A percentile compares a stretch with the other conserved stretches of the same genome.
Conservation (phyloP, 2,113 vertebrate genomes). For the Psophia crepitans region DNA sequence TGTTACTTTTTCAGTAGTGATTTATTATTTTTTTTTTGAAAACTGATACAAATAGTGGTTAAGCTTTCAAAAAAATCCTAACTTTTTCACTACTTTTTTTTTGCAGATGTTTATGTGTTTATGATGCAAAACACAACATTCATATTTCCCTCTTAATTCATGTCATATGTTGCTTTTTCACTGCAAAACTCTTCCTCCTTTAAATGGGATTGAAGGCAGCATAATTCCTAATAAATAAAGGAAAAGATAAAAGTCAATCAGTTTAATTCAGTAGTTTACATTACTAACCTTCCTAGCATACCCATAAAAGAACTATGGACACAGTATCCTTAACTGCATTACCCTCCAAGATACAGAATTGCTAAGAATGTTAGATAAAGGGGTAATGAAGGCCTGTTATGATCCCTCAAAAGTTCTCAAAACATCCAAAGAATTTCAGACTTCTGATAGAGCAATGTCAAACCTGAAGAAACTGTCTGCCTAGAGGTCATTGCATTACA, state of each 20-base stretch:
- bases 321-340: background rate
- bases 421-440: background rate
- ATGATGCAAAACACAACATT: background rate
- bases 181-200: background rate
- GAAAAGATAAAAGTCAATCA: no score
- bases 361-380: background rate
- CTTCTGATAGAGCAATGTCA: background rate
- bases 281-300: no score
- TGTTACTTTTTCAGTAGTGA: background rate
- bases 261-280: no score
- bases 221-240: no score
- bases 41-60: background rate
- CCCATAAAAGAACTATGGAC: no score
- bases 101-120: background rate
- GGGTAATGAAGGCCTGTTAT: accelerated
- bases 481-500: background rate
- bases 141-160: background rate
- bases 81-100: background rate
- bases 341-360: background rate
- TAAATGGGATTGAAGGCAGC: background rate
- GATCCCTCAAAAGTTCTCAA: background rate
- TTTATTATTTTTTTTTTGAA: background rate
- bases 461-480: background rate
- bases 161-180: background rate
- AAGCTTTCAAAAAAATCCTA: background rate